These are phyloP conservation scores for Hemitrygon akajei DNA, from an alignment of 2,797 vertebrate species.

Conservation along the genomic window DNA sequence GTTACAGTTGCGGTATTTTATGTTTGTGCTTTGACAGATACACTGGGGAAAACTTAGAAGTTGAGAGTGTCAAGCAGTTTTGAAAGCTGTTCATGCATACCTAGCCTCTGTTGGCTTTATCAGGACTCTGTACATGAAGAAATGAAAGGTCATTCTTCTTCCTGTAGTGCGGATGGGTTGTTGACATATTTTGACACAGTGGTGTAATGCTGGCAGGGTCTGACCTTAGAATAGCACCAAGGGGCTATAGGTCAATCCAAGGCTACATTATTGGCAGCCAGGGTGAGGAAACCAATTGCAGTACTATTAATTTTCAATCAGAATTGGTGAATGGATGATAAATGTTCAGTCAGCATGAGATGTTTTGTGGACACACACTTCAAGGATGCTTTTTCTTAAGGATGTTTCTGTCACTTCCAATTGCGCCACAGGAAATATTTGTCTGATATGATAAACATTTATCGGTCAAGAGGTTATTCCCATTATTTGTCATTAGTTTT, in stretches of 20 bases:
- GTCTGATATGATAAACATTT: slow-evolving; percentile 46
- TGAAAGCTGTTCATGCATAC: slow-evolving; percentile 60
- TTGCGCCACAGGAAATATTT: slow-evolving; percentile 44
- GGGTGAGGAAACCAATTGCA: slow-evolving; percentile 33
- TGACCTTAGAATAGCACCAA: slow-evolving; percentile 57
- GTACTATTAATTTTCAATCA: slow-evolving; percentile 36
- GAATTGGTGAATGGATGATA: slow-evolving; percentile 32
- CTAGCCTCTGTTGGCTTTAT: slow-evolving; percentile 52
- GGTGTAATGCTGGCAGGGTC: slow-evolving; percentile 60
- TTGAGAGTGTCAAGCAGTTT: slow-evolving; percentile 56
- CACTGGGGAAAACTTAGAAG: slow-evolving; percentile 49
- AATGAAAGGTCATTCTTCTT: slow-evolving; percentile 68
- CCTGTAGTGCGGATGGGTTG: slow-evolving; percentile 60
- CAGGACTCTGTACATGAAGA: slow-evolving; percentile 55
- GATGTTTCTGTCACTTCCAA: slow-evolving; percentile 29
- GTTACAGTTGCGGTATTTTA: slow-evolving; percentile 17
- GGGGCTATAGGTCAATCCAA: slow-evolving; percentile 49
- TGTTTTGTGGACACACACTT: slow-evolving; percentile 14
- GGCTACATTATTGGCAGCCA: slow-evolving; percentile 41
- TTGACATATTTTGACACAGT: slow-evolving; percentile 76
- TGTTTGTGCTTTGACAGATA: slow-evolving; percentile 28
- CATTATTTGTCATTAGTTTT: slow-evolving; percentile 40
- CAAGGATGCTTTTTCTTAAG: slow-evolving; percentile 29
- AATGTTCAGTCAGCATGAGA: slow-evolving; percentile 31
- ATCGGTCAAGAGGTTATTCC: slow-evolving; percentile 46